Percentiles rank a stretch among this genome's conserved stretches.
These are phyloP conservation scores for Tricholaema leucomelas DNA, from an alignment of 2,113 vertebrate species.

Conservation along the genomic window DNA sequence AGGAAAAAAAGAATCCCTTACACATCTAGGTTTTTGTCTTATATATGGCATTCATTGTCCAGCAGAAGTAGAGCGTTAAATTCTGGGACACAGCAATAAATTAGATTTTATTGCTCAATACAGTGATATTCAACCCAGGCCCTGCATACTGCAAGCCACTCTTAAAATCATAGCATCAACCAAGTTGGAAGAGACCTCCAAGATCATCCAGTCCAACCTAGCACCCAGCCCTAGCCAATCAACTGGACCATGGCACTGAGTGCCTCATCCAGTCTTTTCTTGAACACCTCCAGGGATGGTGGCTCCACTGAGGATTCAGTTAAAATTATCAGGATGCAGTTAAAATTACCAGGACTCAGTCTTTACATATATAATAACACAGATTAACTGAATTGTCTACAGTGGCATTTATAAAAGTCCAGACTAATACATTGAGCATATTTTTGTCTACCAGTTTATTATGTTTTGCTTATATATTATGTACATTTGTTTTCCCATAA, in stretches of 20 bases:
- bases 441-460: neutral
- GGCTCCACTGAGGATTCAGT: no score
- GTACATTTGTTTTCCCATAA: neutral
- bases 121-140: neutral
- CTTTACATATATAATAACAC: neutral
- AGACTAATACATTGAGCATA: neutral
- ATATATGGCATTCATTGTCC: conserved; percentile 24
- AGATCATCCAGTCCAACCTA: no score
- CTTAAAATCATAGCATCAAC: no score
- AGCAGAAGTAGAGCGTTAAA: conserved; percentile 24
- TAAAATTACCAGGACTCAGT: neutral
- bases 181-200: no score
- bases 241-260: no score
- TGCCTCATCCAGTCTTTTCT: no score
- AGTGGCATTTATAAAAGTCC: neutral
- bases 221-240: no score
- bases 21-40: neutral
- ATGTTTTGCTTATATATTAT: neutral
- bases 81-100: conserved; percentile 26
- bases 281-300: no score
- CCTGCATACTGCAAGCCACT: neutral
- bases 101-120: conserved; percentile 34
- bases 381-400: neutral
- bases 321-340: neutral
- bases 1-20: neutral